Percentiles rank a stretch among this genome's conserved stretches.
phyloP scores from a whole-genome alignment of 2,888 invertebrate species.

The Sminthurinus aureus region DNA sequence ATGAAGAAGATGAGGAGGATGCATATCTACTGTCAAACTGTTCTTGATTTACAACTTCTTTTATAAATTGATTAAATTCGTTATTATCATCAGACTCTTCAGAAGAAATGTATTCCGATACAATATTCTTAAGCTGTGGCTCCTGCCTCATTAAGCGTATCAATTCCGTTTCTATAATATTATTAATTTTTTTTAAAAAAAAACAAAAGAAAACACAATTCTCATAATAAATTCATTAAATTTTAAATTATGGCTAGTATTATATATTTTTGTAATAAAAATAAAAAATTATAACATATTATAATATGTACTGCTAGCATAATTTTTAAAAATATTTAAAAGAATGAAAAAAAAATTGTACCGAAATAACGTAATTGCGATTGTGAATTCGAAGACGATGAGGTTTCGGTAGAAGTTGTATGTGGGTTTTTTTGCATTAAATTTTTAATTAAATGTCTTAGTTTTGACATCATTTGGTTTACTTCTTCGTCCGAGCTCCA shows the following conservation, averaged over 20 bases:
- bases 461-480: slow-evolving; percentile 93
- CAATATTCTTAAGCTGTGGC: slow-evolving; percentile 88
- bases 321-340: too few species aligned
- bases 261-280: too few species aligned
- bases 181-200: too few species aligned
- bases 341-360: background rate
- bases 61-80: slow-evolving; percentile 90
- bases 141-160: slow-evolving; percentile 92
- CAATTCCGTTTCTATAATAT: slow-evolving; percentile 70
- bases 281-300: too few species aligned
- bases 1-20: background rate
- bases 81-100: slow-evolving; percentile 95
- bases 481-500: slow-evolving; percentile 95
- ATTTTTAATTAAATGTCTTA: slow-evolving; percentile 91
- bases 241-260: too few species aligned
- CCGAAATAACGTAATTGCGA: slow-evolving; percentile 84
- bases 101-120: slow-evolving; percentile 84
- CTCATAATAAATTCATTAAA: too few species aligned
- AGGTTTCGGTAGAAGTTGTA: slow-evolving; percentile 61
- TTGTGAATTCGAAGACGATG: slow-evolving; percentile 75
- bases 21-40: background rate
- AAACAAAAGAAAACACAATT: too few species aligned
- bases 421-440: slow-evolving; percentile 73
- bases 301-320: too few species aligned
- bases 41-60: slow-evolving; percentile 74